phyloP scores from a whole-genome alignment of 2,113 vertebrate genomes.

The Coracopsis vasa region DNA sequence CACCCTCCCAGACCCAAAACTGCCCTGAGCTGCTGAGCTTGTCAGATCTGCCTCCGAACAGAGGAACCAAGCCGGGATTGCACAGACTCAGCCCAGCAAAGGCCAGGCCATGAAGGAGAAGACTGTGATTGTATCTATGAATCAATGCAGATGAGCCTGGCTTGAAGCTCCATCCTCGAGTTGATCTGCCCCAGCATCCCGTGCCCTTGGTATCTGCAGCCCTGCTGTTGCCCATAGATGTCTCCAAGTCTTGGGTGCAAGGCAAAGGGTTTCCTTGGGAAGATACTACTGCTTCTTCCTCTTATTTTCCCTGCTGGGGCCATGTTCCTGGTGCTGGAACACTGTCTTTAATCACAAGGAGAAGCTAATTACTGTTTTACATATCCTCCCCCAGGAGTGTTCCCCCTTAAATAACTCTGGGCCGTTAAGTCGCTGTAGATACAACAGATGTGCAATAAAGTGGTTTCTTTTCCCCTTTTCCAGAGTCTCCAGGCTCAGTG shows the following conservation, averaged over 20 bases:
- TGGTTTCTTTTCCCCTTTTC: not conserved
- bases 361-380: slow-evolving; percentile 33
- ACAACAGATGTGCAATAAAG: slow-evolving; percentile 22
- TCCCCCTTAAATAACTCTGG: slow-evolving; percentile 44
- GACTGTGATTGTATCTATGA: not conserved
- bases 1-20: not conserved
- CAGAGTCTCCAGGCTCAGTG: not conserved
- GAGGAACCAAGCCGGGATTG: not conserved
- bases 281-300: not conserved
- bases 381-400: slow-evolving; percentile 2
- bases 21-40: not conserved
- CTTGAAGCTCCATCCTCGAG: not conserved
- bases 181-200: not conserved
- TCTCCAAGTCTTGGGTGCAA: not conserved
- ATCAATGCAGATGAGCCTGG: rapidly evolving
- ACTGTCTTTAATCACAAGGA: slow-evolving; percentile 19
- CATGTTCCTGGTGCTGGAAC: not conserved
- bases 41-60: not conserved
- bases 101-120: not conserved
- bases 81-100: not conserved
- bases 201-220: not conserved
- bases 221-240: not conserved
- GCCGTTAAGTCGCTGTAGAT: not conserved
- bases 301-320: not conserved
- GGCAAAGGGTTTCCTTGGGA: not conserved